Evolutionary conservation across 2,797 vertebrate genomes (phyloP).

Genomic region (Eleutherodactylus coqui): DNA sequence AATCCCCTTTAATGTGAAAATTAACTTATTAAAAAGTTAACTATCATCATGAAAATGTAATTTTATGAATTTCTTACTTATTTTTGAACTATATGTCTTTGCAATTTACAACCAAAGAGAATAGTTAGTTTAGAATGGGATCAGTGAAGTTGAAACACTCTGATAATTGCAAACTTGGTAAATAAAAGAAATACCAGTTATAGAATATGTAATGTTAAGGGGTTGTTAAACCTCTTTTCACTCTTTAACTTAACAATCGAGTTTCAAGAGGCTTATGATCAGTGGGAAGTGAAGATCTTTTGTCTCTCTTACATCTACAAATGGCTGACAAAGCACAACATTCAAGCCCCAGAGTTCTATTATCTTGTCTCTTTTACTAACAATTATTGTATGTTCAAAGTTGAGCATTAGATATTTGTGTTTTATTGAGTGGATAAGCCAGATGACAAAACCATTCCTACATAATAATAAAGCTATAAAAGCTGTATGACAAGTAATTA

Average conservation of each 20-base stretch:
- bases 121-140: not conserved
- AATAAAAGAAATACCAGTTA: constrained; percentile 40
- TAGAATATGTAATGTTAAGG: constrained; percentile 23
- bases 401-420: constrained; percentile 8
- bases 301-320: constrained; percentile 41
- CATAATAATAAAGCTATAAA: not conserved
- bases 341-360: constrained; percentile 21
- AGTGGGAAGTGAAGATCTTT: constrained; percentile 48
- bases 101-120: too few relatives aligned
- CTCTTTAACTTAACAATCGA: constrained; percentile 27
- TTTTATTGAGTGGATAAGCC: not conserved
- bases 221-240: constrained; percentile 53
- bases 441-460: too few relatives aligned
- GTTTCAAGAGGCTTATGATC: constrained; percentile 35
- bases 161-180: constrained; percentile 23
- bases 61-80: too few relatives aligned
- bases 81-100: too few relatives aligned
- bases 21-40: too few relatives aligned
- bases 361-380: constrained; percentile 33
- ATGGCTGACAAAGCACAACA: constrained; percentile 47
- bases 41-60: too few relatives aligned
- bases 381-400: not conserved
- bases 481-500: constrained; percentile 9
- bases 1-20: too few relatives aligned
- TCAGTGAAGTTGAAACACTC: constrained; percentile 20